phyloP scores from a whole-genome alignment of 2,113 vertebrate species.

The Thryonomys swinderianus region DNA sequence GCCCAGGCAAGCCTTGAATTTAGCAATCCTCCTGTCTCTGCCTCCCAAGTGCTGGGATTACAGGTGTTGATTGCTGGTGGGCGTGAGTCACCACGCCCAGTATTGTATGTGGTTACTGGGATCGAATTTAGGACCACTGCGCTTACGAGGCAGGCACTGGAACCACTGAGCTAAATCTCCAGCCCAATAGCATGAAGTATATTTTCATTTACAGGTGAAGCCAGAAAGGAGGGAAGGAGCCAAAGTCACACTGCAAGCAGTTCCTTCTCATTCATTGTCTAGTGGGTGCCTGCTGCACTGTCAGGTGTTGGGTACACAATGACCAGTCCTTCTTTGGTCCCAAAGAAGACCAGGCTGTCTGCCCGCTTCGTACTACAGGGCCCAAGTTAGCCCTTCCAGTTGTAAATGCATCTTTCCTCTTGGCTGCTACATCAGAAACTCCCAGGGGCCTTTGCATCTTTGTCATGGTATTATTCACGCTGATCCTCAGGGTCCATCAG shows the following conservation, averaged over 20 bases:
- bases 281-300: neutral
- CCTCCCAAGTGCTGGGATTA: too few species aligned
- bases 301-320: neutral
- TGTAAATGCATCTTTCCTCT: too few species aligned
- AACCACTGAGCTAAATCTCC: too few species aligned
- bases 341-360: neutral
- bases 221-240: neutral
- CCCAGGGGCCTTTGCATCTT: neutral
- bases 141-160: too few species aligned
- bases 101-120: too few species aligned
- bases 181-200: neutral
- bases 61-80: too few species aligned
- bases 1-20: too few species aligned
- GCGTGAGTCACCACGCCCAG: too few species aligned
- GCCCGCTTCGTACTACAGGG: fast-evolving
- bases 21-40: too few species aligned
- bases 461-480: neutral
- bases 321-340: too few species aligned
- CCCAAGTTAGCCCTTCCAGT: neutral
- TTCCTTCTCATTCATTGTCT: neutral
- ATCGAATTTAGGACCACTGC: too few species aligned
- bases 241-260: neutral
- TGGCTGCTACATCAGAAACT: neutral
- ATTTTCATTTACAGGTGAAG: neutral
- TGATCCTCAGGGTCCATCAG: neutral